phyloP scores from a whole-genome alignment of 1,140 invertebrate species.

The Polyergus mexicanus region DNA sequence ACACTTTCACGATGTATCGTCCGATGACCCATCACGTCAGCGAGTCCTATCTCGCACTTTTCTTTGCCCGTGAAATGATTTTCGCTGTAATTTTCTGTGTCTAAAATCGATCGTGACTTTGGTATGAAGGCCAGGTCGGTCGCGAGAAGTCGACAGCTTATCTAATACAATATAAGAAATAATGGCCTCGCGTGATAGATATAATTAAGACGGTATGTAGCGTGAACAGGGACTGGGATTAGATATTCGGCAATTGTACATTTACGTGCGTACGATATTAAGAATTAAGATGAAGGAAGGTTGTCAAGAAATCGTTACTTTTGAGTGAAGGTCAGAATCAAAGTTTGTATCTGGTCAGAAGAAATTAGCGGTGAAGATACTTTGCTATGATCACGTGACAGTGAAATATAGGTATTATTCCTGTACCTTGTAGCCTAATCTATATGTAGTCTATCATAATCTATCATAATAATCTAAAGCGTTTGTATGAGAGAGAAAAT shows the following conservation, averaged over 20 bases:
- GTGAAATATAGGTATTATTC: not conserved
- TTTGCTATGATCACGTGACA: not conserved
- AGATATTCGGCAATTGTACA: slow-evolving; percentile 15
- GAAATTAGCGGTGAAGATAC: not conserved
- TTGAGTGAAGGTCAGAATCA: slow-evolving; percentile 5
- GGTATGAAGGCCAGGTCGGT: slow-evolving; percentile 33
- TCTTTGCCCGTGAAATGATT: slow-evolving; percentile 28
- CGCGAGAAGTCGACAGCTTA: not conserved
- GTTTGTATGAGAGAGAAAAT: not conserved
- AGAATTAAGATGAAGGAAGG: not conserved
- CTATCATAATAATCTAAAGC: not conserved
- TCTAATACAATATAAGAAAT: slow-evolving; percentile 30
- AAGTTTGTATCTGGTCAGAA: not conserved
- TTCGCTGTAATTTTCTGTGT: slow-evolving; percentile 41
- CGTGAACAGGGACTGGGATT: not conserved
- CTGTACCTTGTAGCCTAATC: not conserved
- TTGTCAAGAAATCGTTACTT: not conserved
- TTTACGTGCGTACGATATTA: not conserved
- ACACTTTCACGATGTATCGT: not conserved
- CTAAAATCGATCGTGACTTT: slow-evolving; percentile 63
- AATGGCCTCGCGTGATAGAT: slow-evolving; percentile 64
- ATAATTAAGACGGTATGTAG: slow-evolving; percentile 56
- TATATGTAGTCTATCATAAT: no score
- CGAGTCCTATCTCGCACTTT: not conserved
- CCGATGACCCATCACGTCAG: not conserved